Percentiles rank a stretch among this genome's conserved stretches.
phyloP scores from a whole-genome alignment of 1,140 invertebrate genomes.

The Zaprionus kolodkinae region DNA sequence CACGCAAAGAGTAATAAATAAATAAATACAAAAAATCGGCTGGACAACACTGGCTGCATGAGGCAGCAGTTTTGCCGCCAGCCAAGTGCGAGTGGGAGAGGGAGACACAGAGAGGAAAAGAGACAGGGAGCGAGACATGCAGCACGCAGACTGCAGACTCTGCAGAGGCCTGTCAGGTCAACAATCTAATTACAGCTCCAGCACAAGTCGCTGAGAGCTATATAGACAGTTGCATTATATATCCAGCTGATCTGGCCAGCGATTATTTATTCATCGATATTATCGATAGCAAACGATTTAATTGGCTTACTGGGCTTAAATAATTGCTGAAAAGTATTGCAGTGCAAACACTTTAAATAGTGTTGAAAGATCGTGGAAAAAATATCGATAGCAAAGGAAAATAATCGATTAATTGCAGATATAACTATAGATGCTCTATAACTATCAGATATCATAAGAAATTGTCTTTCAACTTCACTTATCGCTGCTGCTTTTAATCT shows the following conservation, averaged over 20 bases:
- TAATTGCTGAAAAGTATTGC: too few species aligned
- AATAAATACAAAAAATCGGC: constrained; percentile 5
- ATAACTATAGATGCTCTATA: too few species aligned
- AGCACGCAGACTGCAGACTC: too few species aligned
- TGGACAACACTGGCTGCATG: constrained; percentile 20
- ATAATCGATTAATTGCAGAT: too few species aligned
- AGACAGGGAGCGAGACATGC: constrained; percentile 11
- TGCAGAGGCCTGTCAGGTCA: constrained; percentile 32
- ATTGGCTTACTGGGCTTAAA: too few species aligned
- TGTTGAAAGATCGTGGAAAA: too few species aligned
- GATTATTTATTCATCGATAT: neutral
- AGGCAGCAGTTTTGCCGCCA: constrained; percentile 24
- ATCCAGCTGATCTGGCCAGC: neutral
- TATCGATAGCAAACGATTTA: too few species aligned
- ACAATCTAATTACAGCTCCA: constrained; percentile 48
- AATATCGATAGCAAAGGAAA: too few species aligned
- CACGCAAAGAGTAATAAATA: neutral
- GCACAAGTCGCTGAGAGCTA: constrained; percentile 38
- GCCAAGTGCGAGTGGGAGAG: neutral
- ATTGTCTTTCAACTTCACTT: too few species aligned
- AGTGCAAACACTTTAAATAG: too few species aligned
- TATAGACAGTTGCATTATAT: neutral
- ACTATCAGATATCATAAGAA: too few species aligned
- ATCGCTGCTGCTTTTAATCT: too few species aligned
- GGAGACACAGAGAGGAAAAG: neutral